phyloP scores from a whole-genome alignment of 2,797 vertebrate genomes.

The Protonibea diacanthus region DNA sequence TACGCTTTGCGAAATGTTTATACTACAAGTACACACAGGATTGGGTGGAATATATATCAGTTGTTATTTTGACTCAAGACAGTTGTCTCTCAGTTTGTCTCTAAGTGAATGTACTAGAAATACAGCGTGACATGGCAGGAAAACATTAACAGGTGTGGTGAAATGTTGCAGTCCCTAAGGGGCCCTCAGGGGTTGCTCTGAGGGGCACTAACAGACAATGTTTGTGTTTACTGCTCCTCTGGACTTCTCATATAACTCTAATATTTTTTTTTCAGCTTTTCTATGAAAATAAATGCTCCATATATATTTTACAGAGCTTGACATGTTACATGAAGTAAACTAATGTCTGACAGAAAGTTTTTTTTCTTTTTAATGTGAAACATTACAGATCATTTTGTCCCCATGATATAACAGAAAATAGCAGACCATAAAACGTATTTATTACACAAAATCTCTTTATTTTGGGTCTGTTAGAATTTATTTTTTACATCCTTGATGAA shows the following conservation, averaged over 20 bases:
- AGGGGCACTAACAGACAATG: slow-evolving; percentile 35
- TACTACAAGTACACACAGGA: not conserved
- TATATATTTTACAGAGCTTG: not conserved
- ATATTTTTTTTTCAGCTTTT: not conserved
- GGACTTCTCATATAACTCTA: slow-evolving; percentile 22
- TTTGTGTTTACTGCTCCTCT: slow-evolving; percentile 56
- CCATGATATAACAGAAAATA: not conserved
- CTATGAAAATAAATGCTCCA: not conserved
- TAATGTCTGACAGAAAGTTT: not conserved
- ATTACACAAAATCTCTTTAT: not conserved
- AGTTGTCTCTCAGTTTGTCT: not conserved
- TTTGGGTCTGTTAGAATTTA: not conserved
- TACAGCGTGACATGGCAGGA: slow-evolving; percentile 36
- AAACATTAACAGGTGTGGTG: slow-evolving; percentile 43
- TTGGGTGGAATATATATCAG: not conserved
- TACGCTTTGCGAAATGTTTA: not conserved
- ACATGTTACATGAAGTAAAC: slow-evolving; percentile 13
- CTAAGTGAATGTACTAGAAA: slow-evolving; percentile 9
- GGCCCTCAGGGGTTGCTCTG: slow-evolving; percentile 30
- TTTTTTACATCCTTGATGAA: slow-evolving; percentile 7
- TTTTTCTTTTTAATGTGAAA: not conserved
- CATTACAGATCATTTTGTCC: not conserved
- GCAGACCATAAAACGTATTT: not conserved
- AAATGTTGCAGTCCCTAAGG: slow-evolving; percentile 24
- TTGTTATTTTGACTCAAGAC: not conserved